Evolutionary conservation across 64 coral and sea anemone species (phyloP).

Genomic region (Orbicella faveolata): DNA sequence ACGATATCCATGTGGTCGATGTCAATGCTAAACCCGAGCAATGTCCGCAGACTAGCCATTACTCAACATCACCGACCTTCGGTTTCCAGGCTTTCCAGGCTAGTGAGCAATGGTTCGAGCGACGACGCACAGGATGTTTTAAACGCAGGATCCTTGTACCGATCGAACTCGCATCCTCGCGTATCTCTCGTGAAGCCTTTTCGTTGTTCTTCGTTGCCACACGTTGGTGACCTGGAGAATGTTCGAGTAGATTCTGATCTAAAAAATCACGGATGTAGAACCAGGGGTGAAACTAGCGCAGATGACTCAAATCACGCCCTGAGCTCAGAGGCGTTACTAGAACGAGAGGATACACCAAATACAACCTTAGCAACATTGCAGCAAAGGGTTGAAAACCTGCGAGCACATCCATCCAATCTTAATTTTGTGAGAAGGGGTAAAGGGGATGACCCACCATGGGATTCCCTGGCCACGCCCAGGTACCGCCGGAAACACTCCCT

Average conservation of each 20-base stretch:
- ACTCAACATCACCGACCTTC: conserved; percentile 3
- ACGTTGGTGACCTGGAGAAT: conserved; percentile 42
- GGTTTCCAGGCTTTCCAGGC: background rate
- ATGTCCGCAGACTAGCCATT: conserved; percentile 40
- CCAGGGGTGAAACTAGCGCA: background rate
- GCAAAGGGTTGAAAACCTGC: conserved; percentile 54
- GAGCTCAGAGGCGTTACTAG: background rate
- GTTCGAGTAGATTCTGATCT: conserved; percentile 65
- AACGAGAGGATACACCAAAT: conserved; percentile 13
- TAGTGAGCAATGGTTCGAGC: conserved; percentile 6
- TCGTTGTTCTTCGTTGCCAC: conserved; percentile 51
- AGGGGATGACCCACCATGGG: conserved; percentile 34
- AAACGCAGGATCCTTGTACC: conserved; percentile 24
- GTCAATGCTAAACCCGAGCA: conserved; percentile 71
- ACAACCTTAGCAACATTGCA: conserved; percentile 14
- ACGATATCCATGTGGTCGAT: conserved; percentile 58
- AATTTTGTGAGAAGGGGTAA: conserved; percentile 64
- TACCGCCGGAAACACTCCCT: conserved; percentile 55
- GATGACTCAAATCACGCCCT: background rate
- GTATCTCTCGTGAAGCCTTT: conserved; percentile 55
- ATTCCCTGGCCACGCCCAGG: conserved; percentile 13
- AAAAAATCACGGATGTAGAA: background rate
- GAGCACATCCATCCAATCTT: conserved; percentile 58
- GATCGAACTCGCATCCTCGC: conserved; percentile 59
- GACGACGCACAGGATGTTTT: conserved; percentile 47